Base-by-base conservation (phyloP, 2,888 invertebrate species). In the Orthosia gracilis region DNA sequence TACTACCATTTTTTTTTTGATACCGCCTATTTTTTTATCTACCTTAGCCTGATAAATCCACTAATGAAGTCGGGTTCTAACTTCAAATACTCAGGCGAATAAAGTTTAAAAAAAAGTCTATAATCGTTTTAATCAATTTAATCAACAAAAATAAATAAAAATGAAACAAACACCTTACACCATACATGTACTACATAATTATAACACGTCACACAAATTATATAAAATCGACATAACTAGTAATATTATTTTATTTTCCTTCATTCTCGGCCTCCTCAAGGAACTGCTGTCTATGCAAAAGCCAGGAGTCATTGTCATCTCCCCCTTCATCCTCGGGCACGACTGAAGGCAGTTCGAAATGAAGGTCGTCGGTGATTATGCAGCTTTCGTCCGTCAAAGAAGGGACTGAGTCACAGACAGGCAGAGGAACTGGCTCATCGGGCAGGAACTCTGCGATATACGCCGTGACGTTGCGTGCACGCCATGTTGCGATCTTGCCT, bases 381-480 rank as follows among this genome's bases (percentile, higher is more conserved):
- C 85, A 85, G 70, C 93, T 94, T 82, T 92, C 94, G 61, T 92
- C 92, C 0, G 94, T 92, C 23, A 97, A 89, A 0, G 97, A 97
- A 11, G 97, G 97, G 68, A 97, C 83, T 0, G 98, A 98, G 90
- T 98, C 98, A 73, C 97, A 97, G 7, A 97, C 95, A 0, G 97
- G 97, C 57, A 98, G 90, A 0, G 98, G 97, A 0, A 97, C 95
- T 0, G 98, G 97, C 85, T 97, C 97, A 0, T 97, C 97, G 0
- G 98, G 98, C 67, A 98, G 90, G 80, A 98, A 95, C 64, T 98
- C 97, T 4, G 97, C 97, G 93, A 97, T 97, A 89, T 97, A 98
- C 0, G 97, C 95, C 0, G 97, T 97, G 47, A 98, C 96, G 84
- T 97, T 97, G 80, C 98, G 97, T 0, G 97, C 97, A 7, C 97